These are phyloP conservation scores for Bombylius major DNA, from an alignment of 2,888 invertebrate genomes.

Conservation along the genomic window DNA sequence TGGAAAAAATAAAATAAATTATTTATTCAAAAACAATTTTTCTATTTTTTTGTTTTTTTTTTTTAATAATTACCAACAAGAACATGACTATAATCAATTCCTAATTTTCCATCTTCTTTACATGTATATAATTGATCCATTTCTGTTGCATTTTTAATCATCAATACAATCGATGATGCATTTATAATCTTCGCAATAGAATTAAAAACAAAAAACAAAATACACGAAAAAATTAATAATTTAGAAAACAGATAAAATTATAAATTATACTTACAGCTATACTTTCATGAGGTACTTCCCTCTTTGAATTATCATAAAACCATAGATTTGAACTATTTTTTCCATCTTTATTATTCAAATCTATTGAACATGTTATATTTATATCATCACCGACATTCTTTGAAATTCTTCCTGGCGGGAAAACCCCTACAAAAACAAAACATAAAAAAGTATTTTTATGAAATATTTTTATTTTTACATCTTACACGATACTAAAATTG, in stretches of 20 bases:
- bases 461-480: no score
- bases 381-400: constrained; percentile 4
- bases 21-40: neutral
- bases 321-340: constrained; percentile 8
- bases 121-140: constrained; percentile 9
- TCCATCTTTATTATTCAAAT: neutral
- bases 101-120: constrained; percentile 5
- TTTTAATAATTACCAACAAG: constrained; percentile 8
- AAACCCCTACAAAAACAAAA: no score
- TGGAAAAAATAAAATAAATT: neutral
- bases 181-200: constrained; percentile 6
- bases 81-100: constrained; percentile 5
- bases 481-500: no score
- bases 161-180: constrained; percentile 11
- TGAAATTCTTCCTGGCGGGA: constrained; percentile 2
- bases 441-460: no score
- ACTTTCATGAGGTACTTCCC: constrained; percentile 5
- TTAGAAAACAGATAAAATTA: neutral
- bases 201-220: neutral
- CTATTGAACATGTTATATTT: constrained; percentile 6
- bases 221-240: neutral
- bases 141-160: constrained; percentile 9
- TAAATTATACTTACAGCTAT: constrained; percentile 1
- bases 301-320: neutral
- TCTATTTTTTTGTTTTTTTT: neutral